These are phyloP conservation scores for Centropristis striata DNA, from an alignment of 2,113 vertebrate species.

Conservation along the genomic window DNA sequence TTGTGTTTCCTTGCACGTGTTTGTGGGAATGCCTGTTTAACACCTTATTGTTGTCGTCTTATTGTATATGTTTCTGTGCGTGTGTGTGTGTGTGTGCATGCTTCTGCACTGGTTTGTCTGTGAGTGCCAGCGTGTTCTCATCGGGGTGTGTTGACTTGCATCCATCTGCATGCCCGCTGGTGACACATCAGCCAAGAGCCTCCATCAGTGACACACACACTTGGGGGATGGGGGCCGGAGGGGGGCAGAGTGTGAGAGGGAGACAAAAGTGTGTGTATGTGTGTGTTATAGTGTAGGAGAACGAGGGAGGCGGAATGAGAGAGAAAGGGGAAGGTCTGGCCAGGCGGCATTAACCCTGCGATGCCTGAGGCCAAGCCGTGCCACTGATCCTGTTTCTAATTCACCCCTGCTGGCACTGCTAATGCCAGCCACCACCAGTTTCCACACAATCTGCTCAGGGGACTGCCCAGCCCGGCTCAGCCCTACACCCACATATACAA, in stretches of 20 bases:
- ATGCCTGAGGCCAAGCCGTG: constrained; percentile 73
- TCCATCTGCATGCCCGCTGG: constrained; percentile 83
- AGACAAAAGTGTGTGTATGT: constrained; percentile 44
- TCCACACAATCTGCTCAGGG: constrained; percentile 82
- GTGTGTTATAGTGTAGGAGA: constrained; percentile 35
- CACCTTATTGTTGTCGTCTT: neutral
- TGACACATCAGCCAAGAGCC: constrained; percentile 82
- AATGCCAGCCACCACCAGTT: constrained; percentile 80
- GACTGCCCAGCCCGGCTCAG: constrained; percentile 55
- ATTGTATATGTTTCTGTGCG: constrained; percentile 1
- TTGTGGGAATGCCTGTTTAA: neutral
- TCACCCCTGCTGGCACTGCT: constrained; percentile 81
- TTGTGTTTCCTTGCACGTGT: constrained; percentile 10
- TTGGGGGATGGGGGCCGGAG: constrained; percentile 39
- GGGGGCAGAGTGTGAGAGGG: constrained; percentile 22
- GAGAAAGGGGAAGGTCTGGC: constrained; percentile 56
- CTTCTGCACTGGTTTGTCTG: constrained; percentile 17
- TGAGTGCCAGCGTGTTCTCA: constrained; percentile 65
- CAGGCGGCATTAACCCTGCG: constrained; percentile 81
- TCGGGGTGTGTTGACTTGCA: constrained; percentile 75
- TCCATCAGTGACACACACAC: constrained; percentile 78
- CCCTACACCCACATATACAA: constrained; percentile 55
- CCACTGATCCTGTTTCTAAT: constrained; percentile 83
- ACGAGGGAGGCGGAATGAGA: constrained; percentile 35
- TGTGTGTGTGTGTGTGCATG: neutral